Evolutionary conservation across 30 jellyfish, hydroid and myxozoan genomes (phyloP), one percentile per base, ranked within the genome.

Genomic region (Pelagia noctiluca): DNA sequence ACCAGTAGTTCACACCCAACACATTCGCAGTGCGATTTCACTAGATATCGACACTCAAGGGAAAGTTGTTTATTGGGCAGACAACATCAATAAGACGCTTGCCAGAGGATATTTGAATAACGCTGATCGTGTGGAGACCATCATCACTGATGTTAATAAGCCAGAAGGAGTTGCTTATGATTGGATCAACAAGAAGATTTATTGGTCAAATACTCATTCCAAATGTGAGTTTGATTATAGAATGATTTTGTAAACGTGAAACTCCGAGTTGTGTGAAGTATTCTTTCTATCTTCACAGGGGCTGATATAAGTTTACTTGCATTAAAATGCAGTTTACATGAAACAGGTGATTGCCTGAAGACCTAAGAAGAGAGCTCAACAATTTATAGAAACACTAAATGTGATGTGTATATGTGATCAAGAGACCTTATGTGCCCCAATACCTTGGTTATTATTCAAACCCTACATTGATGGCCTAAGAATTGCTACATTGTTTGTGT

Each of bases 141-240:
- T 90, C 33, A 53, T 37, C 28, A 69, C 47, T 35, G 75, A 82
- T 23, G 94, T 88, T 0, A 72, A 72, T 24, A 93, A 93, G 60
- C 91, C 97, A 1, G 97, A 88, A 75, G 95, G 96, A 32, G 67
- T 93, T 5, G 97, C 99, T 1, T 86, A 79, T 52, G 99, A 93
- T 46, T 93, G 99, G 99, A 84, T 93, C 61, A 84, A 85, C 21
- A 82, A 64, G 35, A 93, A 88, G 80, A 52, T 93, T 2, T 93
- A 88, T 57, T 93, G 99, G 99, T 62, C 90, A 24, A 35, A 77
- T 0, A 63, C 75, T 1, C 90, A 62, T 29, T 74, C 82, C 11
- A 63, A 79, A 79, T 79, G 90, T 79, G 42, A 79, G 90, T 35
- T 8, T 16, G 19, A 66, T 10, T 66, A 19, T 37, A 62, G 37